Percentiles rank a stretch among this genome's conserved stretches.
Evolutionary conservation across 2,113 vertebrate genomes (phyloP).

Genomic region (Opisthocomus hoazin): DNA sequence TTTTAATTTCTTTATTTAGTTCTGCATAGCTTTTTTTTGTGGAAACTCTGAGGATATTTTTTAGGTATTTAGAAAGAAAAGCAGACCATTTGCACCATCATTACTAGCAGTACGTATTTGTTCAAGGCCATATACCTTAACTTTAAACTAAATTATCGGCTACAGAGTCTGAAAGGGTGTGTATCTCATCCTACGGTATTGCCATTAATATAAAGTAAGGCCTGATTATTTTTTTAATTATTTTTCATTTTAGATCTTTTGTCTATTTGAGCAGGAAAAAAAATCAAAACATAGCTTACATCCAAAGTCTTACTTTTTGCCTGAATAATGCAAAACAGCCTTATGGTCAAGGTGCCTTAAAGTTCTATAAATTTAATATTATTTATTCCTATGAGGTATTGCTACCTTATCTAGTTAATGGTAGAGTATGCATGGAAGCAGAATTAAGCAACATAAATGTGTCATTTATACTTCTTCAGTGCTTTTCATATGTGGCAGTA

Average conservation of each 20-base stretch:
- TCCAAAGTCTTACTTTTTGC: not conserved
- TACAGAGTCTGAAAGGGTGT: not conserved
- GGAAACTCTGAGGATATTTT: not conserved
- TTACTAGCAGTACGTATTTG: not conserved
- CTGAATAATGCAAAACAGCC: not conserved
- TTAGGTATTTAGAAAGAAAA: not conserved
- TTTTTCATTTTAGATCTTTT: not conserved
- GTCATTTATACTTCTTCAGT: not conserved
- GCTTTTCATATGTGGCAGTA: not conserved
- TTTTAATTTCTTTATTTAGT: not conserved
- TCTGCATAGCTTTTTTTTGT: not conserved
- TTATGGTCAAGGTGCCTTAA: not conserved
- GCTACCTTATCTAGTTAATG: not conserved
- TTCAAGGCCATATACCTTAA: not conserved
- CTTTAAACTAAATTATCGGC: not conserved
- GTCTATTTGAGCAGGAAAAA: not conserved
- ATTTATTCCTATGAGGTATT: not conserved
- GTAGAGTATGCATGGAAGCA: not conserved
- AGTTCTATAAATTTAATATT: not conserved
- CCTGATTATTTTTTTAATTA: not conserved
- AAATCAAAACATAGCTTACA: not conserved
- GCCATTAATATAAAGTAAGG: not conserved
- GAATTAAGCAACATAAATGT: not conserved
- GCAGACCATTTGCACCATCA: fast-evolving
- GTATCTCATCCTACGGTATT: not conserved